Evolutionary conservation across 2,888 invertebrate species (phyloP).

Genomic region (Abrostola tripartita): DNA sequence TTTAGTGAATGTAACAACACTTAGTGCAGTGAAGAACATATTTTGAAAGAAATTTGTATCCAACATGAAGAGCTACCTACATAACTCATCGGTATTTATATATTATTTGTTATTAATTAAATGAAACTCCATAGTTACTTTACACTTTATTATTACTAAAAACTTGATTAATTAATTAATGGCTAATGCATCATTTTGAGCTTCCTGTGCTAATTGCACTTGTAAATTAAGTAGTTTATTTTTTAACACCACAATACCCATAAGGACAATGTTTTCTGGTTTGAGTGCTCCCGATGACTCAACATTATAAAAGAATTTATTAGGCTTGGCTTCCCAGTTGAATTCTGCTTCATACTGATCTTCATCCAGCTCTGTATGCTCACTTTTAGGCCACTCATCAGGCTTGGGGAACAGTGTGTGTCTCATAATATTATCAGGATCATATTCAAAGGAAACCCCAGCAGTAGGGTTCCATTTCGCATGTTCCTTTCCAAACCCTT

Average conservation of each 20-base stretch:
- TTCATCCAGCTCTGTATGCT: constrained; percentile 97
- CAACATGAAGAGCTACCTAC: constrained; percentile 24
- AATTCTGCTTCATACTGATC: constrained; percentile 97
- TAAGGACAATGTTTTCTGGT: constrained; percentile 98
- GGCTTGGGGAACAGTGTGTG: constrained; percentile 98
- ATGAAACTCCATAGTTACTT: constrained; percentile 13
- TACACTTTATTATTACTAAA: constrained; percentile 16
- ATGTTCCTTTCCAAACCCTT: constrained; percentile 99
- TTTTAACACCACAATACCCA: constrained; percentile 97
- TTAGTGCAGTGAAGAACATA: neutral
- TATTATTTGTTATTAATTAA: neutral
- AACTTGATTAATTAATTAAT: constrained; percentile 82
- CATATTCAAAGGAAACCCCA: constrained; percentile 99
- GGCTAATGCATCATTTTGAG: constrained; percentile 94
- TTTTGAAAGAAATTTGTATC: neutral
- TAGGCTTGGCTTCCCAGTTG: constrained; percentile 98
- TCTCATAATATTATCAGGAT: constrained; percentile 98
- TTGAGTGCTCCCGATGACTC: constrained; percentile 98
- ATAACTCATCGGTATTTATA: constrained; percentile 24
- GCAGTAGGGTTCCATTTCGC: constrained; percentile 99
- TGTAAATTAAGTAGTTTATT: constrained; percentile 98
- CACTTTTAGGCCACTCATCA: constrained; percentile 99
- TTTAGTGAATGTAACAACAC: constrained; percentile 7
- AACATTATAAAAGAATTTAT: constrained; percentile 98
- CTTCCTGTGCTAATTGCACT: constrained; percentile 96